Evolutionary conservation across 2,888 invertebrate species (phyloP).

Genomic region (Deilephila elpenor): DNA sequence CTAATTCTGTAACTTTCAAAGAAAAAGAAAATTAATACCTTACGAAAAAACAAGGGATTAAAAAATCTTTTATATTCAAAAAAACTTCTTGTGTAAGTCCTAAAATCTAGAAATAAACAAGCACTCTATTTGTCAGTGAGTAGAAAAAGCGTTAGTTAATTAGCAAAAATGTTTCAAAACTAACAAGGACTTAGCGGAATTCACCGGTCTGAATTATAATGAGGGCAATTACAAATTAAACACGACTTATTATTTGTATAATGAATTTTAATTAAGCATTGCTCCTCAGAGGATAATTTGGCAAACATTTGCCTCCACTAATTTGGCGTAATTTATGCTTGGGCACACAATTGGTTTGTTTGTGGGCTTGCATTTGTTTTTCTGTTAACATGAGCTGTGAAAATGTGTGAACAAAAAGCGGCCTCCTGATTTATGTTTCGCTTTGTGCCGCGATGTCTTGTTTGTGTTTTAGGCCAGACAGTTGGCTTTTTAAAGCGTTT

Average conservation of each 20-base stretch:
- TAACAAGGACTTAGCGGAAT: conserved; percentile 1
- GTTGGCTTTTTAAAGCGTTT: background rate
- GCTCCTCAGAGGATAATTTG: conserved; percentile 15
- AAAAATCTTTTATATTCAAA: background rate
- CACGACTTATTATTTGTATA: conserved; percentile 24
- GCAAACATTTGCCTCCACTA: conserved; percentile 25
- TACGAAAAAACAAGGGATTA: too few relatives aligned
- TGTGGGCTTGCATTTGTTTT: conserved; percentile 7
- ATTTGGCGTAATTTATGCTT: conserved; percentile 25
- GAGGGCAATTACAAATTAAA: conserved; percentile 24
- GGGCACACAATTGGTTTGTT: conserved; percentile 15
- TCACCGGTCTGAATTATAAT: conserved; percentile 4
- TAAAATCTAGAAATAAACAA: too few relatives aligned
- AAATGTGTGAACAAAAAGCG: conserved; percentile 4
- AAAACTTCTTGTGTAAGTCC: too few relatives aligned
- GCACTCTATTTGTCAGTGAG: background rate
- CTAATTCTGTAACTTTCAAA: too few relatives aligned
- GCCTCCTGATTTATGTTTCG: conserved; percentile 5
- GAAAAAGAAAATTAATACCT: too few relatives aligned
- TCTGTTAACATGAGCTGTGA: conserved; percentile 11
- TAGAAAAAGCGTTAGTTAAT: background rate
- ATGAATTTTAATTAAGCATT: conserved; percentile 25
- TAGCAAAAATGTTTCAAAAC: conserved; percentile 12
- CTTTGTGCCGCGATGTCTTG: background rate
- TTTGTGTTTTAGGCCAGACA: background rate